A percentile compares a stretch with the other conserved stretches of the same genome.
Evolutionary conservation across 2,797 vertebrate genomes (phyloP).

Genomic region (Catamblyrhynchus diadema): DNA sequence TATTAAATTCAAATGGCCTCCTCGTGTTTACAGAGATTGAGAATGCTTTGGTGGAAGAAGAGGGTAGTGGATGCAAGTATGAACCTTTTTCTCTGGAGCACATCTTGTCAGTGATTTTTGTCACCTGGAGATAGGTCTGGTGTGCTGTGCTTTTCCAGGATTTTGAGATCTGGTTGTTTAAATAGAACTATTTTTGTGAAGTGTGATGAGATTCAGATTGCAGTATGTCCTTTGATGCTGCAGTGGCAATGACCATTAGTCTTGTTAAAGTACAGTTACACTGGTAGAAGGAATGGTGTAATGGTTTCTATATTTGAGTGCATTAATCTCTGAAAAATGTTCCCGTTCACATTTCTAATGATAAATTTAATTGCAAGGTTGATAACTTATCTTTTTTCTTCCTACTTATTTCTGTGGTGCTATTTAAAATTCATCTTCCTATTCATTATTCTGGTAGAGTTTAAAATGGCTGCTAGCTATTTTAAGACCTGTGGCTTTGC

Average conservation of each 20-base stretch:
- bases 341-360: background rate
- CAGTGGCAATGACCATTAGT: background rate
- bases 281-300: background rate
- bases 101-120: background rate
- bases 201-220: background rate
- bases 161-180: background rate
- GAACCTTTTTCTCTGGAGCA: background rate
- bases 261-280: background rate
- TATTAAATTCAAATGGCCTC: background rate
- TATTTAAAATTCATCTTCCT: background rate
- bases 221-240: background rate
- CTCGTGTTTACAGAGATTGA: background rate
- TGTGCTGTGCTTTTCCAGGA: background rate
- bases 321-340: background rate
- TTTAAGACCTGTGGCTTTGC: background rate
- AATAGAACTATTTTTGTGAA: background rate
- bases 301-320: slow-evolving; percentile 21
- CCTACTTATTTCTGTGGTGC: background rate
- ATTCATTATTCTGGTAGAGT: slow-evolving; percentile 3
- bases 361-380: slow-evolving; percentile 26
- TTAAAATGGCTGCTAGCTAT: slow-evolving; percentile 6
- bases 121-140: background rate
- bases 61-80: background rate
- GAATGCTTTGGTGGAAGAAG: background rate
- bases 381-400: background rate